Conservation (phyloP, 2,797 vertebrate genomes). For the Peromyscus melanophrys region DNA sequence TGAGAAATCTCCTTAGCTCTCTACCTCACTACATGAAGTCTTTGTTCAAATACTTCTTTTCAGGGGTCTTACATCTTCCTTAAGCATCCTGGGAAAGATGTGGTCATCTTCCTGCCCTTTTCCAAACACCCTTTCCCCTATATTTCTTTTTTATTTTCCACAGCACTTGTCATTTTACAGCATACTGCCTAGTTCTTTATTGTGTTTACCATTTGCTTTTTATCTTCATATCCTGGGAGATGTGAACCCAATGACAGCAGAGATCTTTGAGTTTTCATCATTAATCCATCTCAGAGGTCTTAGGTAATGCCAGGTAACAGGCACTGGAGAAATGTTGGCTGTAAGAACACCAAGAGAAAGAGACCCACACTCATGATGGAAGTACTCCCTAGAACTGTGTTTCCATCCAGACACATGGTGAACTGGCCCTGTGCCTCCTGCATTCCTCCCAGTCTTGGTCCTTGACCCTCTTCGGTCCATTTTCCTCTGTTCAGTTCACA, state of each 20-base stretch:
- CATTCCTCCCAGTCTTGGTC: background rate
- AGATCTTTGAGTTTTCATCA: background rate
- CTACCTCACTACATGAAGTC: background rate
- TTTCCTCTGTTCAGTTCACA: constrained; percentile 13
- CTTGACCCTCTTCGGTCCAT: background rate
- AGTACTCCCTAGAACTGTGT: background rate
- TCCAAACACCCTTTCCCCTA: background rate
- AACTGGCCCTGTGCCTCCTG: background rate
- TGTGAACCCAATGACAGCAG: background rate
- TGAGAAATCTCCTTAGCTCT: background rate
- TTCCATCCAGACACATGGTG: no score
- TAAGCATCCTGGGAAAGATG: background rate
- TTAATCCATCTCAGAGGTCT: background rate
- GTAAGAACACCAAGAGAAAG: background rate
- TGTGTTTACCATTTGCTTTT: background rate
- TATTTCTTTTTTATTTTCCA: background rate
- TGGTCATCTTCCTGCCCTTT: background rate
- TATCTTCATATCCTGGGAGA: background rate
- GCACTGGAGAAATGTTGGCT: background rate
- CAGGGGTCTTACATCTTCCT: background rate
- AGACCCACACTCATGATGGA: background rate
- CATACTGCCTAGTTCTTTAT: background rate
- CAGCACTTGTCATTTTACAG: background rate
- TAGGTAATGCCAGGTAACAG: background rate
- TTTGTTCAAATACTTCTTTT: background rate